Conservation (phyloP, 2,113 vertebrate genomes). For the Python bivittatus region DNA sequence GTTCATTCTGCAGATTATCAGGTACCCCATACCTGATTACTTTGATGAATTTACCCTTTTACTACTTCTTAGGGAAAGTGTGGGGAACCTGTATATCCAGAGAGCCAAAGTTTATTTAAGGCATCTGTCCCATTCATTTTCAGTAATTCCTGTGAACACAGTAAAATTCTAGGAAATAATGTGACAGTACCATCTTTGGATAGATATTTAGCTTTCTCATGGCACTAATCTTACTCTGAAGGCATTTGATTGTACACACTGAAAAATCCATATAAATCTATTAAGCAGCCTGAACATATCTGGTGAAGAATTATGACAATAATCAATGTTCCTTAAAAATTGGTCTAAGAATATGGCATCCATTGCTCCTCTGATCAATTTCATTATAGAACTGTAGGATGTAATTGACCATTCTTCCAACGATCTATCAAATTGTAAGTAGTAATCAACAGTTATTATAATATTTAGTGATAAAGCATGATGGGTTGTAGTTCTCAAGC, state of each 20-base stretch:
- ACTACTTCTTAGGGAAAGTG: neutral
- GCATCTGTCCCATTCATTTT: neutral
- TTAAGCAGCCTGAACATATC: neutral
- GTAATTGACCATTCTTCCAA: neutral
- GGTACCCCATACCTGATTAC: neutral
- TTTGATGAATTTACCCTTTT: neutral
- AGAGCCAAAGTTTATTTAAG: neutral
- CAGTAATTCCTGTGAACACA: neutral
- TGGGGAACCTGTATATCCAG: neutral
- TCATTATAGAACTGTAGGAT: neutral
- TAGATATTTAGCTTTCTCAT: neutral
- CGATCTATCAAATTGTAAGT: neutral
- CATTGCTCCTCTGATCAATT: neutral
- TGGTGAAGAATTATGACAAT: neutral
- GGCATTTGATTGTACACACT: neutral
- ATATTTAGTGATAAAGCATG: neutral
- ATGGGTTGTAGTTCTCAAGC: neutral
- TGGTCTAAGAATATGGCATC: neutral
- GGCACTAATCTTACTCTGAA: neutral
- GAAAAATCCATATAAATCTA: constrained; percentile 17
- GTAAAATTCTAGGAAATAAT: neutral
- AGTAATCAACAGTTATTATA: constrained; percentile 19
- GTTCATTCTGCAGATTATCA: neutral
- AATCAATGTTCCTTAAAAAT: neutral
- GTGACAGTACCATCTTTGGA: neutral